Conservation (phyloP, 2,797 vertebrate species). For the Neomorphus geoffroyi region DNA sequence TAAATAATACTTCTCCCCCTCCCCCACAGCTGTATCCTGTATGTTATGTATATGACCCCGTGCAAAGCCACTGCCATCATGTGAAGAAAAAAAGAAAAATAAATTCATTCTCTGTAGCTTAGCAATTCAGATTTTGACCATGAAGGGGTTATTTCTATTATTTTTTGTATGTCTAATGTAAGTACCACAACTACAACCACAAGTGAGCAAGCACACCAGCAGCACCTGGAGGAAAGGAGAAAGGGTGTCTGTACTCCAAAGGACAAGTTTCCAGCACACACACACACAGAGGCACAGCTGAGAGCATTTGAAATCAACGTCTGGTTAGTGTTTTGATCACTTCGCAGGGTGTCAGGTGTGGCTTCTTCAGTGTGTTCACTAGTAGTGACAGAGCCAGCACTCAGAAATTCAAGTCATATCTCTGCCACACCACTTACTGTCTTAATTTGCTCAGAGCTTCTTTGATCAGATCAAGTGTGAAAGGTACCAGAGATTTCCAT, state of each 20-base stretch:
- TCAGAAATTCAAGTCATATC: background rate
- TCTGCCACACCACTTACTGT: background rate
- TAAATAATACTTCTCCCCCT: background rate
- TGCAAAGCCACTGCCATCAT: background rate
- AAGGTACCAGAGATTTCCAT: background rate
- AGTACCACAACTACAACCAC: background rate
- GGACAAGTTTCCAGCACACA: constrained; percentile 46
- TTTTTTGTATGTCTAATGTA: background rate
- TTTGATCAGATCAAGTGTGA: background rate
- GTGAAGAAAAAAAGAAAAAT: background rate
- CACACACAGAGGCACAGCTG: constrained; percentile 1
- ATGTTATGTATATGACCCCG: background rate
- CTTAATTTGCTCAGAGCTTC: background rate
- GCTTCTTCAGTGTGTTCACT: background rate
- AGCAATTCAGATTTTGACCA: background rate
- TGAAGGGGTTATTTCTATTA: background rate
- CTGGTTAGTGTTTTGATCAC: constrained; percentile 49
- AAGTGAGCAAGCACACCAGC: background rate
- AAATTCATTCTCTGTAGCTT: background rate
- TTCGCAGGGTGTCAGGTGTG: background rate
- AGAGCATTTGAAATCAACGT: background rate
- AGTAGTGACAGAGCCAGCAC: background rate
- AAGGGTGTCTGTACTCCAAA: constrained; percentile 4
- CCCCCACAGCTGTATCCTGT: background rate
- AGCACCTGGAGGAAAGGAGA: background rate